Evolutionary conservation across 2,113 vertebrate species (phyloP), one percentile per base, ranked within the genome.

Genomic region (Protomyctophum bolini): DNA sequence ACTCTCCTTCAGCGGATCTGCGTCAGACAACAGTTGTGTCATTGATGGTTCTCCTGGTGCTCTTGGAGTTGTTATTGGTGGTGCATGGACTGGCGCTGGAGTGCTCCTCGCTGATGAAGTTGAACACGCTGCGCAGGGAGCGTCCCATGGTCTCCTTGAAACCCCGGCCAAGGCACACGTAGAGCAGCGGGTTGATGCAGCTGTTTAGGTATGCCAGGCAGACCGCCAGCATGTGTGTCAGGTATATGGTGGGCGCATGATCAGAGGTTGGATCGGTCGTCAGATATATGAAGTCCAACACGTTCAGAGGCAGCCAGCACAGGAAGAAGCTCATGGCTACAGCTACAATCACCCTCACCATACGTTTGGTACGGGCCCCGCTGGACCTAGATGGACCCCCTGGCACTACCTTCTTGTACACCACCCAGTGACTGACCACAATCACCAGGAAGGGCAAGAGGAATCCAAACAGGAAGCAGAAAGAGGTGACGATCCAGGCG

Each of bases 171-270:
- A 94, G 73, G 0, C 93, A 77, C 5, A 96, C 92, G 0, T 98
- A 97, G 66, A 98, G 92, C 68, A 96, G 4, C 0, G 96, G 97
- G 79, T 97, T 98, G 72, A 97, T 79, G 82, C 96, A 96, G 28
- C 96, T 97, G 89, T 97, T 97, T 75, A 93, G 56, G 7, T 96
- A 95, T 0, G 96, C 96, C 0, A 98, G 21, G 14, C 92, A 93
- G 0, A 93, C 33, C 0, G 89, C 21, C 1, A 96, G 0, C 0
- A 86, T 68, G 0, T 95, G 91, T 0, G 80, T 91, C 0, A 63
- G 2, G 1, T 8, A 6, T 0, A 93, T 12, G 0, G 10, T 15
- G 7, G 76, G 60, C 1, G 75, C 70, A 2, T 83, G 14, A 0
- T 0, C 0, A 0, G 90, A 84, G 0, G 0, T 0, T 0, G 10